Conservation (phyloP, 2,113 vertebrate genomes). For the Pica pica region DNA sequence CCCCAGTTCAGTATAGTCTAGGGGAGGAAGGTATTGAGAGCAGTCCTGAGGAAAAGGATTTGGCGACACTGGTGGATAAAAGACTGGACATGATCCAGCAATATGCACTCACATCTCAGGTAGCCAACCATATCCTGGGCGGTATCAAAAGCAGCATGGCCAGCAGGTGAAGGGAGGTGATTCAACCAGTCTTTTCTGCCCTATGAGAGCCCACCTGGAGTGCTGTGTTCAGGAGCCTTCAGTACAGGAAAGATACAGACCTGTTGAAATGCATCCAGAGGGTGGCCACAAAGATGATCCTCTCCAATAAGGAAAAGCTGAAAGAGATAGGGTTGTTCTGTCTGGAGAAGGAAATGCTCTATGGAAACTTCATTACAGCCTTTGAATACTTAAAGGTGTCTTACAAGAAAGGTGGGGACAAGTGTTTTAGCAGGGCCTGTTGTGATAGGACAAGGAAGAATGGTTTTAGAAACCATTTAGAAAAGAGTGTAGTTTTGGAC, state of each 20-base stretch:
- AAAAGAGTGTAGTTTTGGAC: not conserved
- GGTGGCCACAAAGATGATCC: not conserved
- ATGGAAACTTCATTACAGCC: not conserved
- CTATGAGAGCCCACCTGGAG: not conserved
- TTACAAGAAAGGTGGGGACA: not conserved
- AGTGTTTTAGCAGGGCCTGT: not conserved
- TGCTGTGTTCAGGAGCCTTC: not conserved
- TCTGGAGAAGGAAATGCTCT: not conserved
- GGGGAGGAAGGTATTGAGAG: not conserved
- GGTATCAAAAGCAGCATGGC: not conserved
- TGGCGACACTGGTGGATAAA: not conserved
- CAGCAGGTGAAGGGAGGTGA: not conserved
- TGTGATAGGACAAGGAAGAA: not conserved
- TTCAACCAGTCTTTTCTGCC: not conserved
- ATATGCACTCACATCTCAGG: not conserved
- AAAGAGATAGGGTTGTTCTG: not conserved
- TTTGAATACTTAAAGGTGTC: not conserved
- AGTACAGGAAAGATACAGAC: not conserved
- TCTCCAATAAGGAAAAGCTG: not conserved
- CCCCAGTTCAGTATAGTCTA: not conserved
- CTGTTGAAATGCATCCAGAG: not conserved
- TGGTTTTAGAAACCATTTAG: not conserved
- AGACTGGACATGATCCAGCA: not conserved
- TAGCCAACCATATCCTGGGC: not conserved
- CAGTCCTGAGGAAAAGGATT: not conserved